Evolutionary conservation across 2,113 vertebrate species (phyloP), one percentile per base, ranked within the genome.

Genomic region (Chamaea fasciata): DNA sequence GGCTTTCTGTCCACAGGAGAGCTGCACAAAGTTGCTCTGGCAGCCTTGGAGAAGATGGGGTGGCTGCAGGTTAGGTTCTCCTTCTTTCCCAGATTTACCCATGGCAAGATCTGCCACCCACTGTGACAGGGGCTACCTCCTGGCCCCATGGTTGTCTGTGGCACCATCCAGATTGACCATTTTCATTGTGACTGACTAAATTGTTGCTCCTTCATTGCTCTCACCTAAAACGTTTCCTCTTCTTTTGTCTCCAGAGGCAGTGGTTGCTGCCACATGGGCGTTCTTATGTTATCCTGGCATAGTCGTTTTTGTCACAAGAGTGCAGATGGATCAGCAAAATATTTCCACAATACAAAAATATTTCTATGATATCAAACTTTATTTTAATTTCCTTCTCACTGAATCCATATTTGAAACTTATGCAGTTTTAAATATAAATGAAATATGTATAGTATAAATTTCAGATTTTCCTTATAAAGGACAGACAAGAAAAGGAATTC

Each of bases 141-240:
- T 84, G 52, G 9, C 27, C 46, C 55, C 27, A 5, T 5, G 26
- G 56, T 20, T 0, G 0, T 23, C 33, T 70, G 23, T 83, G 50
- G 68, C 73, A 80, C 19, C n/a, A 39, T n/a, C 22, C 37, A 68
- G 52, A 49, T 10, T 3, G 7, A 64, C 28, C 4, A 7, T 35
- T 91, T 77, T 47, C 11, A 12, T 42, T 6, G 15, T 1, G 5
- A 21, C 14, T 2, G 15, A 91, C 8, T 12, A 83, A 55, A 80
- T 39, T 23, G 7, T 52, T 82, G 11, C 41, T 80, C 56, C 89
- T 57, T 53, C 35, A 12, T 46, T 87, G 33, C 27, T 77, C 24
- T 82, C 33, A 53, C 16, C 21, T 41, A n/a, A 80, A 55, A 49
- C 0, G 0, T 39, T 86, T 89, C 30, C 10, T 71, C 23, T n/a